A percentile compares a stretch with the other conserved stretches of the same genome.
Conservation (phyloP, 2,888 invertebrate genomes). For the Aplocera efformata region DNA sequence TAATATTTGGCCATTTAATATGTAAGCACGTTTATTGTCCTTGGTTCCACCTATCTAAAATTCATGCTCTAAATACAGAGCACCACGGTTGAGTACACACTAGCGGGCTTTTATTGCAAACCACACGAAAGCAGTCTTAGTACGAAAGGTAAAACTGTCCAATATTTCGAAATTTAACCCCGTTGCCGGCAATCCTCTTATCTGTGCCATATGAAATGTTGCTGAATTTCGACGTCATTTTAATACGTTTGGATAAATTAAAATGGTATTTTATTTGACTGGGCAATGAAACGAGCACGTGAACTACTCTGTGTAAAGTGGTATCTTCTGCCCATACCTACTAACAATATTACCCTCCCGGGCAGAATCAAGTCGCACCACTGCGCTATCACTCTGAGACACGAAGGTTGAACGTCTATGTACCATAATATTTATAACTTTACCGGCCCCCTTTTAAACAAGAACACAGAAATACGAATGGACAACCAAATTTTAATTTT, state of each 20-base stretch:
- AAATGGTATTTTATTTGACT: too few species aligned
- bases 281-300: too few species aligned
- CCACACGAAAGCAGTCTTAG: constrained; percentile 57
- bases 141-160: constrained; percentile 29
- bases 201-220: constrained; percentile 1
- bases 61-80: constrained; percentile 60
- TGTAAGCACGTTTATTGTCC: constrained; percentile 38
- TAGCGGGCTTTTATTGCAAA: constrained; percentile 54
- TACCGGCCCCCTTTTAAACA: too few species aligned
- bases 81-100: constrained; percentile 44
- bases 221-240: constrained; percentile 1
- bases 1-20: constrained; percentile 32
- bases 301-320: too few species aligned
- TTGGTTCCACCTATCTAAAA: constrained; percentile 55
- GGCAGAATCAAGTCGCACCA: too few species aligned
- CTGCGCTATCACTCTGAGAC: too few species aligned
- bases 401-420: too few species aligned
- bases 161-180: constrained; percentile 16
- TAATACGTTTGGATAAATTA: background rate
- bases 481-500: too few species aligned
- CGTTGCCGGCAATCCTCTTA: constrained; percentile 3
- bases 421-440: too few species aligned
- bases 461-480: too few species aligned
- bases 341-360: too few species aligned
- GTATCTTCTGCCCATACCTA: too few species aligned